Evolutionary conservation across 2,113 vertebrate species (phyloP).

Genomic region (Tragelaphus scriptus): DNA sequence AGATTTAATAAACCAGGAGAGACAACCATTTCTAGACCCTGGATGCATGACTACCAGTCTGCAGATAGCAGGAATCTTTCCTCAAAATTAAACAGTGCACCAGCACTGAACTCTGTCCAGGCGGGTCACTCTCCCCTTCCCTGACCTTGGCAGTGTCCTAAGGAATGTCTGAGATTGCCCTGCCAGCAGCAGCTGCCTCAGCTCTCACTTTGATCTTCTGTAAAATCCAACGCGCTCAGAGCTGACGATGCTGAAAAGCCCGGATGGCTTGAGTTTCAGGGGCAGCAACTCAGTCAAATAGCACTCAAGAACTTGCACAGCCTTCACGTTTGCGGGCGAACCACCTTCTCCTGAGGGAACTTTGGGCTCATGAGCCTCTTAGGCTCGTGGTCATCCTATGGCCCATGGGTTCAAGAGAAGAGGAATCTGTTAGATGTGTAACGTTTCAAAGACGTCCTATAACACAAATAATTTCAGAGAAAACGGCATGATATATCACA

Average conservation of each 20-base stretch:
- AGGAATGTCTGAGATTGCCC: neutral
- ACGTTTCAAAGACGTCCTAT: neutral
- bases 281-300: neutral
- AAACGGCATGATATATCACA: neutral
- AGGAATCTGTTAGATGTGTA: neutral
- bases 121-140: neutral
- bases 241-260: slow-evolving; percentile 7
- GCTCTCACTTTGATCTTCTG: slow-evolving; percentile 54
- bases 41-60: neutral
- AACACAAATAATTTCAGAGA: neutral
- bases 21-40: neutral
- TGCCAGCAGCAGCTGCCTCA: slow-evolving; percentile 43
- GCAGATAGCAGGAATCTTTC: neutral
- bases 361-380: neutral
- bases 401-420: neutral
- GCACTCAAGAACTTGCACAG: neutral
- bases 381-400: neutral
- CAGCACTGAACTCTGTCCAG: neutral
- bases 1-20: neutral
- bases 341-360: neutral
- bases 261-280: slow-evolving; percentile 43
- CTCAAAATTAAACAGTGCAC: neutral
- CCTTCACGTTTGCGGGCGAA: neutral
- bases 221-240: slow-evolving; percentile 51
- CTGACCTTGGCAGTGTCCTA: neutral